Evolutionary conservation across 2,888 invertebrate genomes (phyloP), one percentile per base, ranked within the genome.

Genomic region (Pachycephus smyrnensis): DNA sequence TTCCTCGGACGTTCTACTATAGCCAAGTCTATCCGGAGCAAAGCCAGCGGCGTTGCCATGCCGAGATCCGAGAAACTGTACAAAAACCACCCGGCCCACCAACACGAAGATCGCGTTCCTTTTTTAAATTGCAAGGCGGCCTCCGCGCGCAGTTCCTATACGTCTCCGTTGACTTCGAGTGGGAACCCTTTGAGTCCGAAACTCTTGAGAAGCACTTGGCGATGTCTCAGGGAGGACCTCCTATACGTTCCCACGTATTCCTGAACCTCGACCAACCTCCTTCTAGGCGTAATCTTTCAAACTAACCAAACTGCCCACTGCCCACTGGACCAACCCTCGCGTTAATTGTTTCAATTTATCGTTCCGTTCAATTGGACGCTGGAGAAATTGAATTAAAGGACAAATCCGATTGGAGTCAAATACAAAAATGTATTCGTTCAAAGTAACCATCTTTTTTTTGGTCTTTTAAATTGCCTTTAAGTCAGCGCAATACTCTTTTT

Each of bases 41-140:
- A 80, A 82, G 82, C 82, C 84, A 82, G 89, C 89, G 80, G 78
- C 87, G 90, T 90, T 90, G 90, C 90, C 90, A 89, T 85, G 84
- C 88, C 85, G 79, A 82, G 83, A 84, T 86, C 87, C 85, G 82
- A 88, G 88, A 86, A 88, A 88, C 86, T 88, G 84, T 85, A 86
- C 86, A 89, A 90, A 89, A 89, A 89, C 84, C 86, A 82, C 85
- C 84, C 83, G 83, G 81, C 84, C 86, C 84, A 81, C 82, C 82
- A 82, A 81, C 76, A 73, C 76, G 82, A 33, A n/a, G 74, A 74
- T 74, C 36, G 33, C 36, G 74, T 36, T 36, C 36, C 37, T 74
- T 74, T 35, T 74, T 74, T 74, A 33, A 74, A 74, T 74, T 36
- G 74, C 74, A n/a, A 74, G 36, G 23, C 74, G 74, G n/a, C 74